Evolutionary conservation across 2,797 vertebrate genomes (phyloP).

Genomic region (Hapalemur alaotrensis): DNA sequence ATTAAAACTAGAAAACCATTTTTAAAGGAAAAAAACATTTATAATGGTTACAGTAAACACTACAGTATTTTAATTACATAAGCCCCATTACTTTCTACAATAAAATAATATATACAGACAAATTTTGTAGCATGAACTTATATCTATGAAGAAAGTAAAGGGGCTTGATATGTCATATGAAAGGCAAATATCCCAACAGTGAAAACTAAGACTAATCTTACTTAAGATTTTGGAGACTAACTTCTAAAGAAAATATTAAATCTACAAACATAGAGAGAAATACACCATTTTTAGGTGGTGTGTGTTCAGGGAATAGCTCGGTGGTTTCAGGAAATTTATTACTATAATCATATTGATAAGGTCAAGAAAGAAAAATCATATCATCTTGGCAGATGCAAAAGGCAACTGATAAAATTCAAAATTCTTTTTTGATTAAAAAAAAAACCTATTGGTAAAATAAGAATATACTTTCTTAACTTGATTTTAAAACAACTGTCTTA

Average conservation of each 20-base stretch:
- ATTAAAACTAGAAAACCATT: not conserved
- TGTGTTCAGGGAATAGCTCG: not conserved
- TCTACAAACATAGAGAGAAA: not conserved
- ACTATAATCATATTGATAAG: not conserved
- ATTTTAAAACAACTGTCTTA: not conserved
- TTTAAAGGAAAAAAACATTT: conserved; percentile 36
- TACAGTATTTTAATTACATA: not conserved
- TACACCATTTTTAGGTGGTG: not conserved
- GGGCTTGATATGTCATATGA: not conserved
- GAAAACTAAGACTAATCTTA: conserved; percentile 4
- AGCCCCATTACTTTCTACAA: not conserved
- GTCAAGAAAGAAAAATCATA: not conserved
- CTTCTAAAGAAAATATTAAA: conserved; percentile 44
- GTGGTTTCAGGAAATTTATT: conserved; percentile 17
- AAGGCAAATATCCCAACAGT: conserved; percentile 13
- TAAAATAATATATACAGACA: conserved; percentile 3
- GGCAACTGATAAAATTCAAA: conserved; percentile 22
- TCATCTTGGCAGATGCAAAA: not conserved
- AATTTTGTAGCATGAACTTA: not conserved
- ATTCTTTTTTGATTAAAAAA: not conserved
- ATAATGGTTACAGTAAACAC: not conserved
- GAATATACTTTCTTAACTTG: not conserved
- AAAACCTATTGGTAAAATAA: not conserved
- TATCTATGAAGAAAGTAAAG: conserved; percentile 42
- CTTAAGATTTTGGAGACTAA: not conserved